A percentile compares a stretch with the other conserved stretches of the same genome.
These are phyloP conservation scores for Donacobius atricapilla DNA, from an alignment of 2,113 vertebrate genomes.

Conservation along the genomic window DNA sequence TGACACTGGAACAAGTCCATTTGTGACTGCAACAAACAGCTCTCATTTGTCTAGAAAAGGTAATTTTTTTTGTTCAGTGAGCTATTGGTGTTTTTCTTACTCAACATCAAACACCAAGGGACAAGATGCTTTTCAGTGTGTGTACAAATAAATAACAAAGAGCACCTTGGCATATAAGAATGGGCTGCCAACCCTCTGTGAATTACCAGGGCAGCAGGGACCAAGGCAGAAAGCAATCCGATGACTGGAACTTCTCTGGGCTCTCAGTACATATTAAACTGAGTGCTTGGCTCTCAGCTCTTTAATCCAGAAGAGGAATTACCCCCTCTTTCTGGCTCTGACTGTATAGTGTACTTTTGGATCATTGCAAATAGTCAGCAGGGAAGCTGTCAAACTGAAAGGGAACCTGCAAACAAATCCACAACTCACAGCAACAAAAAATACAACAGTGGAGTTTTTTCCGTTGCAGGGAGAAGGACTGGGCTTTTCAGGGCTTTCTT, in stretches of 20 bases:
- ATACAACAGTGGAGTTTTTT: not conserved
- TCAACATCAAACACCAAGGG: not conserved
- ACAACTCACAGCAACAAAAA: not conserved
- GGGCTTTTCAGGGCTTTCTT: not conserved
- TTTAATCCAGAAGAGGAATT: not conserved
- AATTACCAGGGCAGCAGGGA: not conserved
- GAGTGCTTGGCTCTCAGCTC: not conserved
- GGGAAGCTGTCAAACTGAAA: not conserved
- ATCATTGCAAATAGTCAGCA: not conserved
- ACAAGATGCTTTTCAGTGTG: not conserved
- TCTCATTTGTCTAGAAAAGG: slow-evolving; percentile 21
- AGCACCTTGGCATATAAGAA: not conserved
- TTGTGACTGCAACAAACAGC: not conserved
- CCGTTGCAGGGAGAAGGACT: not conserved
- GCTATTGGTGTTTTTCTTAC: not conserved
- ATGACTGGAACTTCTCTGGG: not conserved
- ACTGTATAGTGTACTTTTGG: not conserved
- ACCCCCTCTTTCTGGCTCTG: not conserved
- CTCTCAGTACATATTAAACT: not conserved
- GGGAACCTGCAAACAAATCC: not conserved
- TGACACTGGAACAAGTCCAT: not conserved
- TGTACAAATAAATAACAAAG: not conserved
- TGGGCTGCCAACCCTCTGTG: not conserved
- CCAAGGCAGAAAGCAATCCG: not conserved
- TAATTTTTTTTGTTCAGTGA: not conserved